A percentile compares a stretch with the other conserved stretches of the same genome.
These are phyloP conservation scores for Aphodius granarius DNA, from an alignment of 2,888 invertebrate species.

Conservation along the genomic window DNA sequence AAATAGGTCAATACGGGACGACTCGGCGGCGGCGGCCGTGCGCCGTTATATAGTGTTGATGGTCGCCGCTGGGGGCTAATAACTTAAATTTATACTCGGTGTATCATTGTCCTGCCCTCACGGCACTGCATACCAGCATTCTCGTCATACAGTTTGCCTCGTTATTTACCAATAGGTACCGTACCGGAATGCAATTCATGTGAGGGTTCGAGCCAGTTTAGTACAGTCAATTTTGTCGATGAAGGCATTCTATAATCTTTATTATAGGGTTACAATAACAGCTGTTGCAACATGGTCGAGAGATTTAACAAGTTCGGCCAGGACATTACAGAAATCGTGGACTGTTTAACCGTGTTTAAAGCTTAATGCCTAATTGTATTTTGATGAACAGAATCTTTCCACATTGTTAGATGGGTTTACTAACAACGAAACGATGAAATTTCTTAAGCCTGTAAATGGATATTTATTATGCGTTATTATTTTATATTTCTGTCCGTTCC, in stretches of 20 bases:
- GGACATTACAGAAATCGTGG: no score
- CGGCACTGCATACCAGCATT: slow-evolving; percentile 3
- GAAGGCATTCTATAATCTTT: background rate
- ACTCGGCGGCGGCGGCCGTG: background rate
- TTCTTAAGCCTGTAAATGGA: no score
- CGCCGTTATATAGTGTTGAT: slow-evolving; percentile 18
- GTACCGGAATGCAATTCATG: background rate
- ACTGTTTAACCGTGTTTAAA: no score
- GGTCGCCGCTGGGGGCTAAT: slow-evolving; percentile 23
- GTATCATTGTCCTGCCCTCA: background rate
- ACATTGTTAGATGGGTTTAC: no score
- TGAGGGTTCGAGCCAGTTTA: background rate
- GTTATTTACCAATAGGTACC: background rate
- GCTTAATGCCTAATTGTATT: no score
- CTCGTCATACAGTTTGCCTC: background rate
- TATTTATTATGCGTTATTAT: no score
- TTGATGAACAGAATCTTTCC: no score
- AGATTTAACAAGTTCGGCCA: no score
- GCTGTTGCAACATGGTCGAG: no score
- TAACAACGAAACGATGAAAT: no score
- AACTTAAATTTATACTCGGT: slow-evolving; percentile 24
- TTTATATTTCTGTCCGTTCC: no score
- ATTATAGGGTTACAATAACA: no score
- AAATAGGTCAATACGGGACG: slow-evolving; percentile 30
- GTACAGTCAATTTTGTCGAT: background rate